These are phyloP conservation scores for Drosophila maculinotata DNA, from an alignment of 2,888 invertebrate species.

Conservation along the genomic window DNA sequence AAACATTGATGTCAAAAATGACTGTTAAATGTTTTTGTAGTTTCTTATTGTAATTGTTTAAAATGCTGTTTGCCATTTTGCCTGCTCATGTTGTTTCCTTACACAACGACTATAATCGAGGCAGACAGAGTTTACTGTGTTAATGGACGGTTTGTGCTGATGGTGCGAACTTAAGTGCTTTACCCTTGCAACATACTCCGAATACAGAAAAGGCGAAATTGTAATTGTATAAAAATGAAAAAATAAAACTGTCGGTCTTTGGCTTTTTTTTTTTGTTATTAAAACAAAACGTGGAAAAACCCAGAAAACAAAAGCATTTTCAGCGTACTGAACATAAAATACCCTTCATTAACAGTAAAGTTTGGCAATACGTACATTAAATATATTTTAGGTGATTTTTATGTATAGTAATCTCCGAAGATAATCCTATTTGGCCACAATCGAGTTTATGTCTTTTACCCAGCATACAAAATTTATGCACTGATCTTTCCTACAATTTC, in stretches of 20 bases:
- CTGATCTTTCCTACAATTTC: no score
- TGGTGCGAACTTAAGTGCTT: slow-evolving; percentile 61
- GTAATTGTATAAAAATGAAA: slow-evolving; percentile 41
- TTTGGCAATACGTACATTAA: no score
- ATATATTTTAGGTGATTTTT: no score
- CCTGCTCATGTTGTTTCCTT: slow-evolving; percentile 45
- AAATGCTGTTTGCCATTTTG: slow-evolving; percentile 55
- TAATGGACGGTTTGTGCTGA: slow-evolving; percentile 69
- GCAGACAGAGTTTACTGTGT: slow-evolving; percentile 72
- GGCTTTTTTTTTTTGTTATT: neutral
- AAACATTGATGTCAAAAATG: slow-evolving; percentile 56
- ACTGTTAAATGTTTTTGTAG: slow-evolving; percentile 53
- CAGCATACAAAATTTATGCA: no score
- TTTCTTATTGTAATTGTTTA: slow-evolving; percentile 54
- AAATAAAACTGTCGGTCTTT: no score
- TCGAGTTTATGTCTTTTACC: no score
- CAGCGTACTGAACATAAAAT: neutral
- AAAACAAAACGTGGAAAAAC: neutral
- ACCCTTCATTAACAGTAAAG: neutral
- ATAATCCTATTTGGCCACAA: no score
- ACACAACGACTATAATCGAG: slow-evolving; percentile 24
- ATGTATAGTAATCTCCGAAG: no score
- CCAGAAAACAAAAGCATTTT: neutral
- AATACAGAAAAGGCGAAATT: slow-evolving; percentile 27
- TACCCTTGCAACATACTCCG: slow-evolving; percentile 62